These are phyloP conservation scores for Fissipunctia ypsillon DNA, from an alignment of 2,888 invertebrate species.

Conservation along the genomic window DNA sequence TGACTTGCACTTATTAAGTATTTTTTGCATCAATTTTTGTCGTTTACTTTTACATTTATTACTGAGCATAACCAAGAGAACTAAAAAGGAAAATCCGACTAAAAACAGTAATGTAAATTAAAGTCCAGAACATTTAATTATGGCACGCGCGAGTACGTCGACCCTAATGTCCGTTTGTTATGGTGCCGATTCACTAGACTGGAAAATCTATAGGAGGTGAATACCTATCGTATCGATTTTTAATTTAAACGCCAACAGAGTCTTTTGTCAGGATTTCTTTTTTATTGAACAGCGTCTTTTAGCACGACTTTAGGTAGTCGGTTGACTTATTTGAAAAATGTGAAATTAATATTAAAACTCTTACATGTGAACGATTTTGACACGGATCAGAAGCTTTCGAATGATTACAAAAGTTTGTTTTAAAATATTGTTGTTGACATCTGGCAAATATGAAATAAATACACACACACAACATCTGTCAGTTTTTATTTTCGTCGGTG, in stretches of 20 bases:
- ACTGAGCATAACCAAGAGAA: neutral
- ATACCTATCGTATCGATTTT: conserved; percentile 84
- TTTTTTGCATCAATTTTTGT: neutral
- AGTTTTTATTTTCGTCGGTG: neutral
- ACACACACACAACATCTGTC: neutral
- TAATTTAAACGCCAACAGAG: conserved; percentile 72
- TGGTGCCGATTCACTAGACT: conserved; percentile 80
- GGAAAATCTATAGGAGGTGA: conserved; percentile 79
- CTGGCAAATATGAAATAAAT: neutral
- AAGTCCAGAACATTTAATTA: conserved; percentile 45
- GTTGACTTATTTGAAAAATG: conserved; percentile 12
- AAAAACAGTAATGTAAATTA: conserved; percentile 21
- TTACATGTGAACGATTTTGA: neutral
- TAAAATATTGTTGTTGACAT: neutral
- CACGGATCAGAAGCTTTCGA: neutral
- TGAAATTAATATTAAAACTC: conserved; percentile 31
- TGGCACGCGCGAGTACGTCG: conserved; percentile 69
- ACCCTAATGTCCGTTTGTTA: conserved; percentile 75
- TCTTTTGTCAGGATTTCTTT: neutral
- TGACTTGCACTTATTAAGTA: neutral
- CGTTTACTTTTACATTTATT: neutral
- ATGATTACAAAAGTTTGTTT: conserved; percentile 18
- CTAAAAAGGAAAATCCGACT: neutral
- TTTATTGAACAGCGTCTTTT: neutral
- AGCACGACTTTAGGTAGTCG: neutral